Conservation (phyloP, 30 jellyfish, hydroid and myxozoan genomes). For the Aurelia aurita region DNA sequence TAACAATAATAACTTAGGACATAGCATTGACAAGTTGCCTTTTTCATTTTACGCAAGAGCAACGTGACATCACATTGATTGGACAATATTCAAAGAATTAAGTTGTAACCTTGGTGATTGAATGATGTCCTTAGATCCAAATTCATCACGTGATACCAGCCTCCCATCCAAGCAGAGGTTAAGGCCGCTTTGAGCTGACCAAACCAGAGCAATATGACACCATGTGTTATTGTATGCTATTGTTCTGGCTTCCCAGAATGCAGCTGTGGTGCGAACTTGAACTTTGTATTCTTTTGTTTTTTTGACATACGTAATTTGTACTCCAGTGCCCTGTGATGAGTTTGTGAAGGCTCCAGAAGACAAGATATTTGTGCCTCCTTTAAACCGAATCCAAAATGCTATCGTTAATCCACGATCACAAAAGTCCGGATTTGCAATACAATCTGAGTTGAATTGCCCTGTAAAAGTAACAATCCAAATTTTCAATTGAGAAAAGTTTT, state of each 20-base stretch:
- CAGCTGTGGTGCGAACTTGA: slow-evolving; percentile 53
- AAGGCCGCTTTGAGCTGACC: slow-evolving; percentile 81
- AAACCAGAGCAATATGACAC: slow-evolving; percentile 76
- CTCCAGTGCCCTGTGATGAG: slow-evolving; percentile 83
- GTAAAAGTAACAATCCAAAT: neutral
- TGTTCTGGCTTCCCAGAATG: slow-evolving; percentile 66
- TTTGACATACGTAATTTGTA: slow-evolving; percentile 53
- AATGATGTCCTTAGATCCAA: slow-evolving; percentile 12
- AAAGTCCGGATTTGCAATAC: slow-evolving; percentile 57
- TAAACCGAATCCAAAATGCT: slow-evolving; percentile 90
- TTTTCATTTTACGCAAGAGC: too few species aligned
- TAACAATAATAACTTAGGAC: too few species aligned
- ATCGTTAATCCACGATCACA: slow-evolving; percentile 65
- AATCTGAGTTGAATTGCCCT: slow-evolving; percentile 12
- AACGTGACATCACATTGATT: too few species aligned
- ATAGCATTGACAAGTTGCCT: too few species aligned
- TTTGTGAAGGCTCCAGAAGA: slow-evolving; percentile 91
- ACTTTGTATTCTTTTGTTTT: slow-evolving; percentile 27
- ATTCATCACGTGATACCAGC: slow-evolving; percentile 34
- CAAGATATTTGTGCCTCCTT: slow-evolving; percentile 75
- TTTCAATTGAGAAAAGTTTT: too few species aligned
- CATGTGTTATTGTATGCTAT: slow-evolving; percentile 50
- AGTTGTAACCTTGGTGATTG: slow-evolving; percentile 13
- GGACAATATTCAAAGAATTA: too few species aligned
- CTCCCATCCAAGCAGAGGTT: slow-evolving; percentile 77